phyloP scores from a whole-genome alignment of 2,888 invertebrate species.

The Candidula unifasciata region DNA sequence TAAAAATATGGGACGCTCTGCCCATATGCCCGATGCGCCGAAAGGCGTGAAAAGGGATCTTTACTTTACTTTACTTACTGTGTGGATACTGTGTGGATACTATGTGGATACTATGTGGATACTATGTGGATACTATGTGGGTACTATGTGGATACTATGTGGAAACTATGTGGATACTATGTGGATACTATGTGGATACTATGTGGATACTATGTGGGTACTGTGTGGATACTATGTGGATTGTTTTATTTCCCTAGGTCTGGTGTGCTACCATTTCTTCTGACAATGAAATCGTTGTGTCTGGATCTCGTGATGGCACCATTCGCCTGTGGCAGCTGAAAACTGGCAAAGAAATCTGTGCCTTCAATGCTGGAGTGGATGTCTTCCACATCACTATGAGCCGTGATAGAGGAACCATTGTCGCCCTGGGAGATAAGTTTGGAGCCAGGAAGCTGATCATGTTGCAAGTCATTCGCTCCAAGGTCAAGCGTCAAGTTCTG shows the following conservation, averaged over 20 bases:
- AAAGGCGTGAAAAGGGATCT: no score
- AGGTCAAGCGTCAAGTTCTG: slow-evolving; percentile 68
- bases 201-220: no score
- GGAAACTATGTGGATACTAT: no score
- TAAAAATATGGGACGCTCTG: no score
- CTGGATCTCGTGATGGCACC: slow-evolving; percentile 77
- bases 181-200: no score
- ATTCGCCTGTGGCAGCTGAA: slow-evolving; percentile 77
- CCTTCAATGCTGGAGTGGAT: slow-evolving; percentile 76
- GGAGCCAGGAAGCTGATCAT: slow-evolving; percentile 77
- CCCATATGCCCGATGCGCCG: no score
- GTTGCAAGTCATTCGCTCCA: slow-evolving; percentile 75
- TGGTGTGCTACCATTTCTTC: slow-evolving; percentile 76
- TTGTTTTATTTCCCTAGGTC: slow-evolving; percentile 67
- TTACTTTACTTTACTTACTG: no score
- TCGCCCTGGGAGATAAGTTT: slow-evolving; percentile 77
- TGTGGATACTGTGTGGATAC: no score
- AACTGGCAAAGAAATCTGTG: slow-evolving; percentile 74
- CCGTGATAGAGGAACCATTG: slow-evolving; percentile 77
- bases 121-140: no score
- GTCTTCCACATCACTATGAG: slow-evolving; percentile 77
- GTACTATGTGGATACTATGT: no score
- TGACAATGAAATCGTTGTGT: slow-evolving; percentile 77
- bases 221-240: no score
- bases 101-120: no score